Conservation (phyloP, 2,888 invertebrate genomes). For the Nematopogon swammerdamellus region DNA sequence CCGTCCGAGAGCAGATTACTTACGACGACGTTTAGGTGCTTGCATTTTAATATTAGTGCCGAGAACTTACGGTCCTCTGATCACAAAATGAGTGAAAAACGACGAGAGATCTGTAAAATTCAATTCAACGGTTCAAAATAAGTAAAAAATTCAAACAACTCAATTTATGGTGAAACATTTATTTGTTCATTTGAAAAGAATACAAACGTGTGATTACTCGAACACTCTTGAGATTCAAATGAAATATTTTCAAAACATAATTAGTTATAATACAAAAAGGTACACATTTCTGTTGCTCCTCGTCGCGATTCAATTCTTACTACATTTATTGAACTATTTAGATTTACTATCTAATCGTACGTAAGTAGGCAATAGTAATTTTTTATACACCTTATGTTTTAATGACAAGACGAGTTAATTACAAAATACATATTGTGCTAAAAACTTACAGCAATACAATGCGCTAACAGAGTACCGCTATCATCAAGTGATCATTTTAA, state of each 20-base stretch:
- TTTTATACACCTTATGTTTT: neutral
- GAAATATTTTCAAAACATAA: slow-evolving; percentile 36
- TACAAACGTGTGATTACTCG: slow-evolving; percentile 52
- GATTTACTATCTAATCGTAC: slow-evolving; percentile 14
- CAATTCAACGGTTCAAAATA: no score
- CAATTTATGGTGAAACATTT: slow-evolving; percentile 42
- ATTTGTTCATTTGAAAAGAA: slow-evolving; percentile 54
- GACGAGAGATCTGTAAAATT: no score
- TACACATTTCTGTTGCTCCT: neutral
- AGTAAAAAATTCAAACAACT: slow-evolving; percentile 20
- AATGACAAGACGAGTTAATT: slow-evolving; percentile 4
- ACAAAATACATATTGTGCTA: slow-evolving; percentile 4
- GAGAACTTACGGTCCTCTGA: no score
- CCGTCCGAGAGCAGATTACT: no score
- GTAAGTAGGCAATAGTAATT: neutral
- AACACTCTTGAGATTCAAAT: slow-evolving; percentile 55
- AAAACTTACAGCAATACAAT: neutral
- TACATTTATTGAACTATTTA: slow-evolving; percentile 14
- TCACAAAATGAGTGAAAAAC: no score
- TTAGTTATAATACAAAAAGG: slow-evolving; percentile 41
- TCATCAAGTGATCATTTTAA: neutral
- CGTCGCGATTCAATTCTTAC: neutral
- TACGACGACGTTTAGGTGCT: no score
- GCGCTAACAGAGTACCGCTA: neutral
- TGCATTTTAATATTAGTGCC: no score